Conservation (phyloP, 1,140 invertebrate species). For the Pogonomyrmex californicus region DNA sequence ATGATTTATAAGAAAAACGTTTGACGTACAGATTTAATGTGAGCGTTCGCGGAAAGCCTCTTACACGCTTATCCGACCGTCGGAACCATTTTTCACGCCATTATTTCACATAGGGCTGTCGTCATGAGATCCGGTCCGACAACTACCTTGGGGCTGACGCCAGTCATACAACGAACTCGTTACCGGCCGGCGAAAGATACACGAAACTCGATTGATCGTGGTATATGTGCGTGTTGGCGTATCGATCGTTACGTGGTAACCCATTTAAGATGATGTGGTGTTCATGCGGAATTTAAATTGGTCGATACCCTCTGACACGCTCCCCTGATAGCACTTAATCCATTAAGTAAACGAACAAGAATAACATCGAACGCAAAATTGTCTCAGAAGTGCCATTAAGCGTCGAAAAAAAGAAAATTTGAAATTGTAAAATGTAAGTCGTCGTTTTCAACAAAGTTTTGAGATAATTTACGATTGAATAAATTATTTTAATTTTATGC, state of each 20-base stretch:
- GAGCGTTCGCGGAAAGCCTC: constrained; percentile 12
- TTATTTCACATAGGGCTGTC: constrained; percentile 7
- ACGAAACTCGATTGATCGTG: constrained; percentile 41
- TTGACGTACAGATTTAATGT: constrained; percentile 23
- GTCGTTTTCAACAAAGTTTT: neutral
- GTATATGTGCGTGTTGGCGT: constrained; percentile 10
- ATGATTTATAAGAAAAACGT: neutral
- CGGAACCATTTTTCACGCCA: constrained; percentile 39
- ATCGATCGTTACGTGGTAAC: constrained; percentile 56
- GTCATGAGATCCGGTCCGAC: constrained; percentile 45
- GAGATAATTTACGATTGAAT: neutral
- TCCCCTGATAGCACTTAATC: constrained; percentile 8
- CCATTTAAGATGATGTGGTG: constrained; percentile 55
- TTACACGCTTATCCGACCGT: constrained; percentile 35
- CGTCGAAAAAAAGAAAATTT: neutral
- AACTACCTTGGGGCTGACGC: neutral
- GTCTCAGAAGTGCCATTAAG: neutral
- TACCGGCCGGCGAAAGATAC: constrained; percentile 37
- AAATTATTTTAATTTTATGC: neutral
- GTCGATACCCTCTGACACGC: constrained; percentile 23
- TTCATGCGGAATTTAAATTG: constrained; percentile 64
- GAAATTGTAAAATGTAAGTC: no score
- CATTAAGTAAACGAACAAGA: neutral
- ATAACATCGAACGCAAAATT: neutral
- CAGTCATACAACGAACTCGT: constrained; percentile 44